A percentile compares a stretch with the other conserved stretches of the same genome.
Conservation (phyloP, 2,888 invertebrate species). For the Hyposoter didymator region DNA sequence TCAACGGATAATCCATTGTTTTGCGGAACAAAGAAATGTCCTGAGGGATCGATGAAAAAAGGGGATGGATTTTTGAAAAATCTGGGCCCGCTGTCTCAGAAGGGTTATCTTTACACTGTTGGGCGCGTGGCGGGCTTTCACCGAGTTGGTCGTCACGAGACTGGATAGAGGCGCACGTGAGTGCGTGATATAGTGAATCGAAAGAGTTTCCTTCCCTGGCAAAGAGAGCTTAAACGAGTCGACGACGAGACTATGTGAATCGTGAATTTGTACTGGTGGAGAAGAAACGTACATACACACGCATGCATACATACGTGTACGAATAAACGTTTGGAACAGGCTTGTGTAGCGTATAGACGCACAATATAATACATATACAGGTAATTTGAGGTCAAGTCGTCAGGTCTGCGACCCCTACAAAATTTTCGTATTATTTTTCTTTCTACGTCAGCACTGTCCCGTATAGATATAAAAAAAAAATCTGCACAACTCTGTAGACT, state of each 20-base stretch:
- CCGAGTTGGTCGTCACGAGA: slow-evolving; percentile 62
- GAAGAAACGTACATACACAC: slow-evolving; percentile 19
- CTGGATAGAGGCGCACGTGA: slow-evolving; percentile 64
- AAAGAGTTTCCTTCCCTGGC: slow-evolving; percentile 58
- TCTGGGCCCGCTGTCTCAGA: neutral
- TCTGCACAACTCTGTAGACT: neutral
- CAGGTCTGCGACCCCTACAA: neutral
- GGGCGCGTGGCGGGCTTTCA: slow-evolving; percentile 50
- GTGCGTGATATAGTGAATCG: slow-evolving; percentile 59
- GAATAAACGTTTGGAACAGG: slow-evolving; percentile 24
- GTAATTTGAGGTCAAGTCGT: slow-evolving; percentile 6
- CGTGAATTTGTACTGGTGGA: slow-evolving; percentile 56
- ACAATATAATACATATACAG: slow-evolving; percentile 18
- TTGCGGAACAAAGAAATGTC: neutral
- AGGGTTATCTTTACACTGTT: slow-evolving; percentile 29
- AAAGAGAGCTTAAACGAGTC: slow-evolving; percentile 49
- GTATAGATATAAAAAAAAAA: neutral
- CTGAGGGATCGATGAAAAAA: too few species aligned
- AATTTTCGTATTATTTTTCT: neutral
- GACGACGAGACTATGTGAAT: slow-evolving; percentile 58
- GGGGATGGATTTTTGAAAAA: slow-evolving; percentile 5
- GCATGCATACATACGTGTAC: slow-evolving; percentile 2
- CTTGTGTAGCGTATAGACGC: slow-evolving; percentile 20
- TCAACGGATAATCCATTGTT: slow-evolving; percentile 35
- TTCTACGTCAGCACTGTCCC: neutral